Percentiles rank a stretch among this genome's conserved stretches.
phyloP scores from a whole-genome alignment of 2,797 vertebrate genomes.

The Smutsia gigantea region DNA sequence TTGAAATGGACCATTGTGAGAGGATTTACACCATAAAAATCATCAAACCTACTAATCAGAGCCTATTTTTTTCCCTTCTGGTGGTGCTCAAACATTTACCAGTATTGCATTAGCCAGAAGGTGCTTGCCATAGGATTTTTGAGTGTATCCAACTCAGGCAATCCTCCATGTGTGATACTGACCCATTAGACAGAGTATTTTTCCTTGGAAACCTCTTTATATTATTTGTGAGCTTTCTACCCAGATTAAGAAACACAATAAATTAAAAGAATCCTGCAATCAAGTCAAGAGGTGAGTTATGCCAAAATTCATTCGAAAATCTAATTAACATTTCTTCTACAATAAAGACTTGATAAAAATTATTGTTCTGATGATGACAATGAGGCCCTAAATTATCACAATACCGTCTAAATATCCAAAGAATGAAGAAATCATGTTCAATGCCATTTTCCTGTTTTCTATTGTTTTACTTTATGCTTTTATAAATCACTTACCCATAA shows the following conservation, averaged over 20 bases:
- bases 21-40: neutral
- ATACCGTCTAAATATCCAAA: neutral
- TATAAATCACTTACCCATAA: neutral
- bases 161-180: slow-evolving; percentile 74
- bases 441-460: neutral
- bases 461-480: neutral
- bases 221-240: slow-evolving; percentile 74
- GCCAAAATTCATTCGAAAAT: neutral
- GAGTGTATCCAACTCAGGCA: neutral
- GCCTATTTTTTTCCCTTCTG: neutral
- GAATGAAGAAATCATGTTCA: neutral
- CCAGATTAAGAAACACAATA: slow-evolving; percentile 66
- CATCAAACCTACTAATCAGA: neutral
- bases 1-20: neutral
- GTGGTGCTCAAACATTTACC: neutral
- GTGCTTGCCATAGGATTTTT: neutral
- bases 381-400: neutral
- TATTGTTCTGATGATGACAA: neutral
- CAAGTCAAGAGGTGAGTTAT: neutral
- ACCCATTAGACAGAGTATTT: slow-evolving; percentile 84
- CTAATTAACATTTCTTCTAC: neutral
- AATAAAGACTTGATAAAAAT: neutral
- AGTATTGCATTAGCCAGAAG: neutral
- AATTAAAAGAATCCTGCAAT: neutral
- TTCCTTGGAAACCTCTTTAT: slow-evolving; percentile 78